phyloP scores from a whole-genome alignment of 2,113 vertebrate genomes.

The Tyto alba region DNA sequence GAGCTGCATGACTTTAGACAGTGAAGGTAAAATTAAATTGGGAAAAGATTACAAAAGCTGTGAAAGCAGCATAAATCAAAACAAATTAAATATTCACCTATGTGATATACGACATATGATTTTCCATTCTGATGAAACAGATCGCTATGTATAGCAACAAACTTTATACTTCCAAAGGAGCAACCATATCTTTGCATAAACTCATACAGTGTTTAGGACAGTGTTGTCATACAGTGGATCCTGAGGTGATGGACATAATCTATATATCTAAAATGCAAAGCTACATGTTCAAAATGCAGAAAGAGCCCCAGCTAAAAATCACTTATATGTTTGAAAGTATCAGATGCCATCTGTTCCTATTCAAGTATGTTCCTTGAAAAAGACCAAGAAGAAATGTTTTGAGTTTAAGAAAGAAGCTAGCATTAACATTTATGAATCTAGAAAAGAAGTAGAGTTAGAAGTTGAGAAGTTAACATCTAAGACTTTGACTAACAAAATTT shows the following conservation, averaged over 20 bases:
- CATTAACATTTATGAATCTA: neutral
- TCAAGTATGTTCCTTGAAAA: neutral
- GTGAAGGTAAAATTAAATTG: neutral
- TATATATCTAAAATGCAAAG: neutral
- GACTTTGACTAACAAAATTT: neutral
- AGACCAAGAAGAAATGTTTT: neutral
- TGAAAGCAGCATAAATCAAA: neutral
- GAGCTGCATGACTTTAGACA: conserved; percentile 8
- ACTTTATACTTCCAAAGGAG: neutral
- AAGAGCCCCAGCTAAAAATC: neutral
- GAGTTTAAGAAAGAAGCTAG: neutral
- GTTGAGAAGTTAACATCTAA: neutral
- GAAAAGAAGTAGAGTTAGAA: neutral
- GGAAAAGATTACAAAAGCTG: neutral
- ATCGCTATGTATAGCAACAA: neutral
- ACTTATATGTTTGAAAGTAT: neutral
- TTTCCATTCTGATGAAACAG: neutral
- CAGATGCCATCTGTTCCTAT: neutral
- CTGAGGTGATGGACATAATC: neutral
- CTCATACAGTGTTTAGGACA: neutral
- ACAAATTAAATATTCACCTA: neutral
- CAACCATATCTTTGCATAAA: neutral
- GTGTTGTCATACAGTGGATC: neutral
- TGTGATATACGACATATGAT: neutral
- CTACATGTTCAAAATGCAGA: neutral